Evolutionary conservation across 2,888 invertebrate species (phyloP).

Genomic region (Mythimna pallens): DNA sequence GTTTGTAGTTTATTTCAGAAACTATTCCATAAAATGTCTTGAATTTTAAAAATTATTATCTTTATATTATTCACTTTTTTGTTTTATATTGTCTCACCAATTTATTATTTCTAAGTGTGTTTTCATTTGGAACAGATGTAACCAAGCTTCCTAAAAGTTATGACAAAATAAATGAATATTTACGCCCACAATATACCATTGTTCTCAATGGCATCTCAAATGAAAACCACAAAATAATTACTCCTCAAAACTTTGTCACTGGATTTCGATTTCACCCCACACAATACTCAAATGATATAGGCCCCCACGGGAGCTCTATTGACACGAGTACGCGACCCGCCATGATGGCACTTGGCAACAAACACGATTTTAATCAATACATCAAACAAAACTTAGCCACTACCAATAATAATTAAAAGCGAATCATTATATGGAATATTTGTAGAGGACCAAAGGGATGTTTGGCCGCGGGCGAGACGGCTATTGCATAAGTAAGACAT

Average conservation of each 20-base stretch:
- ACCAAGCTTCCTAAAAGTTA: neutral
- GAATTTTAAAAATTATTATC: neutral
- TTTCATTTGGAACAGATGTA: neutral
- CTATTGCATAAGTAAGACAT: constrained; percentile 76
- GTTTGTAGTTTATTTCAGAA: constrained; percentile 17
- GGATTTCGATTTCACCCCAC: constrained; percentile 57
- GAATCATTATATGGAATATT: constrained; percentile 90
- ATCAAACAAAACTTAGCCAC: constrained; percentile 89
- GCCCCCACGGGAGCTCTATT: constrained; percentile 79
- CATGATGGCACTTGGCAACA: constrained; percentile 84
- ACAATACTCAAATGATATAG: constrained; percentile 43
- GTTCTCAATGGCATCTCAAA: constrained; percentile 41
- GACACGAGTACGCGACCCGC: constrained; percentile 73
- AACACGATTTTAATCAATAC: constrained; percentile 90
- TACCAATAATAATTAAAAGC: constrained; percentile 90
- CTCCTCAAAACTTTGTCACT: constrained; percentile 53
- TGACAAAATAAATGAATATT: constrained; percentile 18
- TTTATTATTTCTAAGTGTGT: neutral
- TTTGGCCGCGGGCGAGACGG: constrained; percentile 79
- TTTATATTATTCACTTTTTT: neutral
- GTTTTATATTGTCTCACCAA: neutral
- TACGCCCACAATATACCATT: constrained; percentile 27
- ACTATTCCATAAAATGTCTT: constrained; percentile 1
- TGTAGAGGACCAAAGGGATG: constrained; percentile 87
- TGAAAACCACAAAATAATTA: constrained; percentile 62